Evolutionary conservation across 2,113 vertebrate species (phyloP), one percentile per base, ranked within the genome.

Genomic region (Platycercus adscitus): DNA sequence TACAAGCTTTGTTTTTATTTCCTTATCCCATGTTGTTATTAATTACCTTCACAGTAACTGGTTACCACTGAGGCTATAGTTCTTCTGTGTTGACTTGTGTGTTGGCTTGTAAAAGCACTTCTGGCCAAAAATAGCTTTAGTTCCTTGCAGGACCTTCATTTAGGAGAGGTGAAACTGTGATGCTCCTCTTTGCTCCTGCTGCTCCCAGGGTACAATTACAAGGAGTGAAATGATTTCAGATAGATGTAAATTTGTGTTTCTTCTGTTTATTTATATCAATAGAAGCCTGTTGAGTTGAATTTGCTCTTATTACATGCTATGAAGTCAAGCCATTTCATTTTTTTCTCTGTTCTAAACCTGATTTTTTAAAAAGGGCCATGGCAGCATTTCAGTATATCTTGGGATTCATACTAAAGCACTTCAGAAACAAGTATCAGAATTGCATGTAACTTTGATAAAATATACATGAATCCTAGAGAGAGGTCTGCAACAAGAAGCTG

Each of bases 401-500:
- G 91, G 86, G 91, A 96, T 96, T 97, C 94, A 56, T 79, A 76
- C 60, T n/a, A 69, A 89, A 85, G 84, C 81, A 89, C 78, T 95
- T 95, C 58, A 77, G 60, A 95, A 96, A 91, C 72, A 91, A 95
- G 88, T 76, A 92, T 91, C 96, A 96, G 65, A 94, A 91, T 47
- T 79, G 77, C 61, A 53, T 91, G 90, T 81, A 96, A 91, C 96
- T 96, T 96, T 96, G 95, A 96, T 94, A 97, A 95, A 96, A 96
- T 96, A 96, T 93, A 95, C 93, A 96, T 93, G 93, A 95, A 96
- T 81, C 90, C 86, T 93, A 92, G 92, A 44, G 61, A 94, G 80
- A 93, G 65, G 70, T 92, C 78, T 95, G 65, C 73, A 81, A 86
- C 41, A 89, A 88, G 86, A 96, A 96, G 77, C 86, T 87, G 81